Base-by-base conservation (phyloP, 2,797 vertebrate species). In the Melanitta fusca region DNA sequence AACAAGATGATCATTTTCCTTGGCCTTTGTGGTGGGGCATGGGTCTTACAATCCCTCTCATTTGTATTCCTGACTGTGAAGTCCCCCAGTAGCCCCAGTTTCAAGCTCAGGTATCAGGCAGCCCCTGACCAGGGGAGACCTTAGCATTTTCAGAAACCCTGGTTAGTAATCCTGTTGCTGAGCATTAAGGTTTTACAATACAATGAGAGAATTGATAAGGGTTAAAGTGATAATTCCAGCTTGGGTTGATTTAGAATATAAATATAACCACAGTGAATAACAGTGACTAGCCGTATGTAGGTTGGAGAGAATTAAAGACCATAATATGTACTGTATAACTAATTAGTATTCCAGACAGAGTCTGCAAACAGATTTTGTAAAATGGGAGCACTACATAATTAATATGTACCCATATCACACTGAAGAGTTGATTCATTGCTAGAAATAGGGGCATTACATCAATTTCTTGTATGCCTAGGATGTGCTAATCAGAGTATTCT, bases 301-400 rank as follows among this genome's bases (percentile, higher is more conserved):
- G 27, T 11, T 89, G 66, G 36, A 78, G 84, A 61, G n/a, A 79
- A 95, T 85, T 73, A 62, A 85, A 95, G 10, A 25, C 78, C 89
- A 47, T 78, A 68, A 87, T 73, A 89, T 39, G 11, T 39, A 54
- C 66, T 87, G 39, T 66, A 70, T 84, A 91, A 41, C 81, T 91
- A 81, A 93, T 21, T 62, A 61, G 34, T 61, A 85, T 97, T 95
- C 77, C 64, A 92, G 86, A 80, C 2, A 0, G 85, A 87, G 38
- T 85, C 69, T 71, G 69, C 53, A 91, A 96, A 93, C 86, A 92
- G 84, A 57, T 89, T 92, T 89, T 70, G 27, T 92, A 85, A 96
- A 95, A 94, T 89, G 41, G 57, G 64, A 92, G 43, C 56, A 77
- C 68, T 94, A 25, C 74, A 87, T 95, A 95, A 95, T 96, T 95